Percentiles rank a stretch among this genome's conserved stretches.
Conservation (phyloP, 2,113 vertebrate species). For the Ailurus styani region DNA sequence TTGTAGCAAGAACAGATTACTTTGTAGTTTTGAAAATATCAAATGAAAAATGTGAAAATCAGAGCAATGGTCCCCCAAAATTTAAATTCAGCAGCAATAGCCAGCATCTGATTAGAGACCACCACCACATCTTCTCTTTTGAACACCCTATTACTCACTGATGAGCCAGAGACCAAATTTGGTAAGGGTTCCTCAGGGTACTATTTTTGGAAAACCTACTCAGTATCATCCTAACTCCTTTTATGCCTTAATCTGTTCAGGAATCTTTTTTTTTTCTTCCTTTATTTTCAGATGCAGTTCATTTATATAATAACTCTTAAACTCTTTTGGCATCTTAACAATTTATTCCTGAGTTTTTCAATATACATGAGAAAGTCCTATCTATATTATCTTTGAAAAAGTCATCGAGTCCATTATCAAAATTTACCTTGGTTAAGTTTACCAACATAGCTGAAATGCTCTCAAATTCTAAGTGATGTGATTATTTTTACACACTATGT, state of each 20-base stretch:
- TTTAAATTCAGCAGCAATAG: background rate
- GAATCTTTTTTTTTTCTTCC: background rate
- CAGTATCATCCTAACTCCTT: background rate
- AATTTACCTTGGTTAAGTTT: constrained; percentile 77
- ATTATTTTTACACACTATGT: background rate
- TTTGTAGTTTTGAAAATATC: background rate
- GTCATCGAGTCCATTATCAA: constrained; percentile 73
- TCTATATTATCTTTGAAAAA: constrained; percentile 74
- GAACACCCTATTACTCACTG: background rate
- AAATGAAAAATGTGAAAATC: background rate
- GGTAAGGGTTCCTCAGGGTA: background rate
- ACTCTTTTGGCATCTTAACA: constrained; percentile 61
- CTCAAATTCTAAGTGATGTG: constrained; percentile 74
- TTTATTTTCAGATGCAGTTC: background rate
- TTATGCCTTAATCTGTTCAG: background rate
- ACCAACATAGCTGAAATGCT: constrained; percentile 59
- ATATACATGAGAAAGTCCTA: constrained; percentile 70
- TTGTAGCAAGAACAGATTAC: background rate
- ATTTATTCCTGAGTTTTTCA: constrained; percentile 73
- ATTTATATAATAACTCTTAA: background rate
- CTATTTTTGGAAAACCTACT: background rate
- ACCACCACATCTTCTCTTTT: background rate
- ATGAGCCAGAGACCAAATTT: background rate
- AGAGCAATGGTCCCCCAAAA: background rate
- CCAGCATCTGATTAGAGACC: background rate